Base-by-base conservation (phyloP, 2,888 invertebrate species). In the Pemphredon lugubris region DNA sequence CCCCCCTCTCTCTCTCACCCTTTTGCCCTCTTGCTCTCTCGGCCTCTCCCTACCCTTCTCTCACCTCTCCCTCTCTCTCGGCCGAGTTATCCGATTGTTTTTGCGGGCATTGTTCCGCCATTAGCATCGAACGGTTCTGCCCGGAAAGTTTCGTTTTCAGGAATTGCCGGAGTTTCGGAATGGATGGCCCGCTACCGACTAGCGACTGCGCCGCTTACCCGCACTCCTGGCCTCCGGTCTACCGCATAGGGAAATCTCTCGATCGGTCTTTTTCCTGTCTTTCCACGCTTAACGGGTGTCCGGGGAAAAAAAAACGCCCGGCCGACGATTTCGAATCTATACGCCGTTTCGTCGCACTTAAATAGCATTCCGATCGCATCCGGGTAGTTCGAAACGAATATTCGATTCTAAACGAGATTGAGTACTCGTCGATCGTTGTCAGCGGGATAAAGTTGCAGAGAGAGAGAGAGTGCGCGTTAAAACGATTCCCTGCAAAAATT, bases 81-180 rank as follows among this genome's bases (percentile, higher is more conserved):
- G 71, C 67, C 66, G 67, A 81, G 82, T 82, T 81, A 76, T 78
- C 67, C 81, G 75, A 82, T 84, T 84, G 85, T 84, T 85, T 80
- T 84, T 81, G 75, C 74, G 63, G 72, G 76, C 77, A 81, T 84
- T 81, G 80, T 83, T 78, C 78, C 81, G 73, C 75, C 81, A 81
- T 84, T 83, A 83, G 81, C 81, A 83, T 83, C 81, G 70, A 77
- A 71, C 70, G 64, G 73, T 72, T 77, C 75, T 72, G 34, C 65
- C n/a, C 67, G 79, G 73, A 80, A 82, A 83, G 82, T 80, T 83
- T 81, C 75, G 77, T 77, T 79, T 77, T 75, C 77, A 73, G 69
- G 65, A 82, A 77, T 75, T 72, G 70, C 68, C 48, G 67, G 69
- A 79, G 77, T 77, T 83, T 79, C 72, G 48, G 16, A 70, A 75